Evolutionary conservation across 1,140 invertebrate species (phyloP), one percentile per base, ranked within the genome.

Genomic region (Geopemphigus sp.): DNA sequence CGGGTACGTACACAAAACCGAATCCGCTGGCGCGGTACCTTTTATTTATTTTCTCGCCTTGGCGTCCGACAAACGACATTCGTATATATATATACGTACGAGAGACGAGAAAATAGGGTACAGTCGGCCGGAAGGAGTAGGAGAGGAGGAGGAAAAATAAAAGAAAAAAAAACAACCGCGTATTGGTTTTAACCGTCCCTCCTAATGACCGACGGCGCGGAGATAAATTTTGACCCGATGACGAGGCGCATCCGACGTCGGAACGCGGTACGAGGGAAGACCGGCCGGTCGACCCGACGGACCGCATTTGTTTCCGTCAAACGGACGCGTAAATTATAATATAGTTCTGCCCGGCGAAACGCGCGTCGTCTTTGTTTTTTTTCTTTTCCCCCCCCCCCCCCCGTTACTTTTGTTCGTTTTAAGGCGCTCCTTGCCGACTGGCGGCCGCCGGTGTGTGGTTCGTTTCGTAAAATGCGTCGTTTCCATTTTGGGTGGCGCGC

Each of bases 211-310:
- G 29, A 12, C 54, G 26, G 29, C 26, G n/a, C n/a, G 15, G 74
- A 78, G 74, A 78, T 78, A 61, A 78, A 78, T 78, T 78, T 78
- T 26, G 57, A 63, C 74, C 74, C 74, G 45, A 78, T 78, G 74
- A 78, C 74, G 74, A 78, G 14, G 74, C 74, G 74, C 74, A 78
- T 57, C 57, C 74, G 74, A 76, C 15, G 14, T 26, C 24, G 6
- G 45, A 39, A 39, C 32, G 32, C 32, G 32, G 32, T 47, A 54
- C 72, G 50, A 76, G 54, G 54, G 29, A 59, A 76, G 56, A 39
- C 32, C 56, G 57, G 32, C 32, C 32, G 32, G 32, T 8, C 32
- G 32, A 3, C 32, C 32, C n/a, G n/a, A n/a, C n/a, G 32, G 32
- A 26, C 74, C 74, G 39, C 74, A 78, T 78, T 78, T 61, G 74